phyloP scores from a whole-genome alignment of 2,888 invertebrate species.

The Drosophila cognata region DNA sequence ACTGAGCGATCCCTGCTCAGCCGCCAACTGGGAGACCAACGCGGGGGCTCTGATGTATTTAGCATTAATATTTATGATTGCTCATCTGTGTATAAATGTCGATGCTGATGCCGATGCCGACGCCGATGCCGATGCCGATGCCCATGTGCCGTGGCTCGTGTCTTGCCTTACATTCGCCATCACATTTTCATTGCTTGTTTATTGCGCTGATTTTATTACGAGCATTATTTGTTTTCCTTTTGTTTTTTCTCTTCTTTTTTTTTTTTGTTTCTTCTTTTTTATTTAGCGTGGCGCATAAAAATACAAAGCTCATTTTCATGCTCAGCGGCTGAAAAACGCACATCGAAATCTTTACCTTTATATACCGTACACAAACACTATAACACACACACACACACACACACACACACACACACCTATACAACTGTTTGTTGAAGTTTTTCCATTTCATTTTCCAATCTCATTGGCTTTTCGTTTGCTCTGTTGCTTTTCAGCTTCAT shows the following conservation, averaged over 20 bases:
- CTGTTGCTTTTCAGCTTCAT: conserved; percentile 73
- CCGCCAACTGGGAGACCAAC: neutral
- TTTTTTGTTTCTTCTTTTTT: conserved; percentile 28
- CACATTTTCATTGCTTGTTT: conserved; percentile 72
- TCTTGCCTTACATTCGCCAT: conserved; percentile 36
- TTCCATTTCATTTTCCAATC: conserved; percentile 79
- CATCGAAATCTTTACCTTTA: conserved; percentile 61
- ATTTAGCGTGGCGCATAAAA: conserved; percentile 61
- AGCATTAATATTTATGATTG: conserved; percentile 79
- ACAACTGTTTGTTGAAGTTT: conserved; percentile 44
- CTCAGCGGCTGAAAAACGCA: conserved; percentile 73
- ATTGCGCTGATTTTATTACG: conserved; percentile 78
- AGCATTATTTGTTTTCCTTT: conserved; percentile 57
- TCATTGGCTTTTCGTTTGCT: conserved; percentile 55
- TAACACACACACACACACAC: conserved; percentile 9
- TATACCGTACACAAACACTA: conserved; percentile 11
- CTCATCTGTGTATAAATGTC: conserved; percentile 62
- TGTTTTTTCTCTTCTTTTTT: neutral
- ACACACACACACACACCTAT: conserved; percentile 11
- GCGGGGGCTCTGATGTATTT: conserved; percentile 57
- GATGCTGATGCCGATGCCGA: conserved; percentile 23
- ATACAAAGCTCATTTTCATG: conserved; percentile 73
- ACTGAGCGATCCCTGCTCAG: neutral
- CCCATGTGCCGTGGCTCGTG: conserved; percentile 2
- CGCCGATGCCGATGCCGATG: neutral